Evolutionary conservation across 2,113 vertebrate genomes (phyloP), one percentile per base, ranked within the genome.

Genomic region (Lagopus muta): DNA sequence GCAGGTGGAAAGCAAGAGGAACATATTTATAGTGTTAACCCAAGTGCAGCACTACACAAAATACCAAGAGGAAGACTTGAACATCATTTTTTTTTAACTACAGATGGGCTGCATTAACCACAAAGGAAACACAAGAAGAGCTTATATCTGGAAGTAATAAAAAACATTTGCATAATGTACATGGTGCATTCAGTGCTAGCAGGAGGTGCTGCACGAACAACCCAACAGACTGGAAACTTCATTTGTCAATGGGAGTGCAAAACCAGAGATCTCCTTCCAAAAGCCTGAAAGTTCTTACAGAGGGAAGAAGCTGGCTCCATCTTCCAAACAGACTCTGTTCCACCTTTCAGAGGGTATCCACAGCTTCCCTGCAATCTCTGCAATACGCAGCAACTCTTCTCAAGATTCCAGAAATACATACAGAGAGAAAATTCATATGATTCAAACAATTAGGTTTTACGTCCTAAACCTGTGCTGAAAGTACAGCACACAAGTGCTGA

Each of bases 91-190:
- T 57, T 32, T 91, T 48, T 2, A 92, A 61, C 67, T 92, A 30
- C 82, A 94, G 75, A 88, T n/a, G 28, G 82, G 75, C 72, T 85
- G 62, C 54, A 61, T 82, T 82, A 95, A 72, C 75, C 79, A 91
- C 78, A 88, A 82, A 90, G 62, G 90, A 94, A 94, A 86, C 72
- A 57, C 55, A 86, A 85, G 78, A 85, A 74, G 64, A 93, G 54
- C 62, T 69, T 0, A 0, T 90, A 76, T 58, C 92, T 95, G 89
- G 76, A 73, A 90, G 73, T 30, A 94, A 90, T 92, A 48, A 69
- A 66, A 88, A 6, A 5, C 20, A 83, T 88, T 92, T 83, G 24
- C 83, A 77, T 58, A 88, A 83, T 65, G 77, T 12, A 55, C 61
- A 66, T 32, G 24, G 76, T 77, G 83, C 24, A 38, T 80, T 74